Evolutionary conservation across 2,888 invertebrate genomes (phyloP), one percentile per base, ranked within the genome.

Genomic region (Macrophya alboannulata): DNA sequence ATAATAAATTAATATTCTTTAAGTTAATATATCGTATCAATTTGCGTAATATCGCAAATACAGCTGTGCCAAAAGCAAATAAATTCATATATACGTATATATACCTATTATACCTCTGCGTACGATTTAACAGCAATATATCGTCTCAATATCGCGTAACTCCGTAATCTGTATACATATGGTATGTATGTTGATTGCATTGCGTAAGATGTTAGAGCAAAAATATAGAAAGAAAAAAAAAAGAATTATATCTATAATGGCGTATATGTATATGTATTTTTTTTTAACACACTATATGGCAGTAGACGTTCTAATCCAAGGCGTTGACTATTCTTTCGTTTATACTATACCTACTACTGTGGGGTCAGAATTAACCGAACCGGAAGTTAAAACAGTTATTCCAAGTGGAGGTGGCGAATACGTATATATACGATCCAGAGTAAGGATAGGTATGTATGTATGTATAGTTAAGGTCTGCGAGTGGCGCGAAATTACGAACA

Each of bases 311-410:
- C 21, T 10, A 12, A 12, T 9, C 8, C 48, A 48, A 48, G 48
- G 48, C 12, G 10, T 62, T 25, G 10, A 62, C 71, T 71, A 43
- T 71, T 71, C 40, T 12, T 40, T 4, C 25, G 62, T 62, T 25
- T 62, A 10, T 25, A 62, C 48, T 48, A 48, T 48, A 9, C 48
- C 31, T 31, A 31, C 31, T 31, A 31, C 55, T 55, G 8, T n/a
- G n/a, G n/a, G 55, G 55, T 55, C 55, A 71, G 43, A 43, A 71
- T 71, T 71, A 43, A 71, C 37, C 71, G 71, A 31, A 71, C 71
- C 71, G 71, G 71, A 71, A 71, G 71, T 71, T 71, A 71, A 43
- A 43, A 43, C 71, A 40, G 71, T 71, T 71, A 71, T 71, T n/a
- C 71, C 4, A 71, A 71, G 17, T n/a, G 62, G 71, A n/a, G 40